Conservation (phyloP, 2,113 vertebrate genomes). For the Mus musculus region DNA sequence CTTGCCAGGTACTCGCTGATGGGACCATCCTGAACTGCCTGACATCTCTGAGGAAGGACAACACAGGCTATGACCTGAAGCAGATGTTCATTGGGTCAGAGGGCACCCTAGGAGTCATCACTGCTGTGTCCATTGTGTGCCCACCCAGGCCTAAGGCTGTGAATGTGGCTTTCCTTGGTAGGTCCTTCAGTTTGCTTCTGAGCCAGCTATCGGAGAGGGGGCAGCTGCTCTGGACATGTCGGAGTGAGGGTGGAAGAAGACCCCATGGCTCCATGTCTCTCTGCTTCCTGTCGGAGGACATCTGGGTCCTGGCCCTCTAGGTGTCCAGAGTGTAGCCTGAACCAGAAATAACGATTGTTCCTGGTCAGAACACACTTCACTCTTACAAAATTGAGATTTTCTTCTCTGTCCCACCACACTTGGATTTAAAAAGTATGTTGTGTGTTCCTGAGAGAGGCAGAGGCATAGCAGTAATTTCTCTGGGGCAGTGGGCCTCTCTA, state of each 20-base stretch:
- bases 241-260: background rate
- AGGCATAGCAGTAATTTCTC: no score
- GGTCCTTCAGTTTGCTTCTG: background rate
- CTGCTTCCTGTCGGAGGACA: background rate
- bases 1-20: conserved; percentile 92
- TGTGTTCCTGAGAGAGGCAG: background rate
- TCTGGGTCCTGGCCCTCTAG: background rate
- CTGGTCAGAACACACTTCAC: background rate
- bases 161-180: conserved; percentile 95
- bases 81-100: conserved; percentile 98
- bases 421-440: background rate
- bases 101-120: conserved; percentile 96
- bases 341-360: background rate
- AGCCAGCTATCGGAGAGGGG: accelerated
- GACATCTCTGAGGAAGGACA: conserved; percentile 94
- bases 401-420: background rate
- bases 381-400: background rate
- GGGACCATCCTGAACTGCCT: conserved; percentile 93
- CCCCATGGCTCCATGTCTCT: background rate
- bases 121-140: conserved; percentile 94
- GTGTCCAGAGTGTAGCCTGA: background rate
- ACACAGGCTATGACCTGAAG: conserved; percentile 98
- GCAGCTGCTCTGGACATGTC: background rate
- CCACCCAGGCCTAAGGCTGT: conserved; percentile 93
- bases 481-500: background rate